These are phyloP conservation scores for Empidonax traillii DNA, from an alignment of 2,113 vertebrate genomes.

Conservation along the genomic window DNA sequence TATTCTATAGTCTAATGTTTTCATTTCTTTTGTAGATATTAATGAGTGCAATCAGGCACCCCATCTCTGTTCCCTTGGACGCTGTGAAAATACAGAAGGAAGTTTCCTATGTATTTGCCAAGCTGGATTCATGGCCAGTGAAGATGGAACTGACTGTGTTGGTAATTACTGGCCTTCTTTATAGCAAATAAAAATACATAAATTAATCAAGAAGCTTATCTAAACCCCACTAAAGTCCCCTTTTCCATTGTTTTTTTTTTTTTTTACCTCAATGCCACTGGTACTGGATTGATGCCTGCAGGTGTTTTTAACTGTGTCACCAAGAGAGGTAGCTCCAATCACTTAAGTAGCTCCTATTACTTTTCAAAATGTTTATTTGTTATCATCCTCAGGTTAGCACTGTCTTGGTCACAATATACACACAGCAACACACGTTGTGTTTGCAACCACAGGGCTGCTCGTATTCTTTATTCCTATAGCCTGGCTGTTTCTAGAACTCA, in stretches of 20 bases:
- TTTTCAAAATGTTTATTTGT: neutral
- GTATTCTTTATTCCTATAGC: fast-evolving
- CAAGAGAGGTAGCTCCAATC: neutral
- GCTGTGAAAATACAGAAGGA: constrained; percentile 88
- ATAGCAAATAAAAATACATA: neutral
- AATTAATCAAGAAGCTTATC: neutral
- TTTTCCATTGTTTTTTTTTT: neutral
- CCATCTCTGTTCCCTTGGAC: constrained; percentile 83
- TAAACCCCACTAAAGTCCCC: neutral
- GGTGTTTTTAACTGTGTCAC: neutral
- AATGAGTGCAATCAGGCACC: constrained; percentile 82
- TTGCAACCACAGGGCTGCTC: neutral
- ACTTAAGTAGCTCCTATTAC: neutral
- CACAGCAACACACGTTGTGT: fast-evolving
- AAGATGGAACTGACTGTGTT: constrained; percentile 81
- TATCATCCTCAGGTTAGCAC: neutral
- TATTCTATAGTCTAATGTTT: neutral
- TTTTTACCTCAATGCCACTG: neutral
- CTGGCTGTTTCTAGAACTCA: neutral
- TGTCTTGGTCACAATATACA: neutral
- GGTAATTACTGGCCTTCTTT: constrained; percentile 72
- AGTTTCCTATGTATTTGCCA: constrained; percentile 88
- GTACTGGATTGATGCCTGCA: neutral
- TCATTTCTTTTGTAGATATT: constrained; percentile 77
- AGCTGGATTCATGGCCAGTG: constrained; percentile 80